Percentiles rank a stretch among this genome's conserved stretches.
These are phyloP conservation scores for Pantherophis vulpinus DNA, from an alignment of 2,797 vertebrate genomes.

Conservation along the genomic window DNA sequence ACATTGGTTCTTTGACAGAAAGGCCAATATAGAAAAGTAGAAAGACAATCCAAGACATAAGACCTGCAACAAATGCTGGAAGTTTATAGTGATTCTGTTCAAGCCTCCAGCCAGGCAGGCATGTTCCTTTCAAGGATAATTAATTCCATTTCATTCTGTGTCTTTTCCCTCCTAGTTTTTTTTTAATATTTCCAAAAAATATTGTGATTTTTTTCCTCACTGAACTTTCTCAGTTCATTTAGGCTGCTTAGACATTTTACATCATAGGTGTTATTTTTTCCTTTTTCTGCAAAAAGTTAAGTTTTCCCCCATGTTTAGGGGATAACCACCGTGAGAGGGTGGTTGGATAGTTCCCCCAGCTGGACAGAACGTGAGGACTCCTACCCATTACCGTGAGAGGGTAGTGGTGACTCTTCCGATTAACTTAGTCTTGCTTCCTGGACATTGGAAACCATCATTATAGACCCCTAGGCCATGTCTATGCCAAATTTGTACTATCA, in stretches of 20 bases:
- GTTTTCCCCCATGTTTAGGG: background rate
- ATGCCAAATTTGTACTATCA: too few relatives aligned
- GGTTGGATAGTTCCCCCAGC: too few relatives aligned
- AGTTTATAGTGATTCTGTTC: background rate
- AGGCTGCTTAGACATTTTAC: background rate
- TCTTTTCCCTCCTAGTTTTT: background rate
- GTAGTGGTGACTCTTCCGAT: too few relatives aligned
- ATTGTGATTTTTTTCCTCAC: background rate
- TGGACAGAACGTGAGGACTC: too few relatives aligned
- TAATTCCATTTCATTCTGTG: background rate
- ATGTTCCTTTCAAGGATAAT: background rate
- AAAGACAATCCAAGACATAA: background rate
- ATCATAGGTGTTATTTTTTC: background rate
- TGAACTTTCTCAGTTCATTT: background rate
- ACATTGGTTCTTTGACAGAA: background rate
- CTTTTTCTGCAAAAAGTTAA: background rate
- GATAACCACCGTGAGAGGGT: too few relatives aligned
- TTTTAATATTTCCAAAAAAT: background rate
- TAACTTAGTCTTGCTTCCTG: too few relatives aligned
- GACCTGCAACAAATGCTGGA: background rate
- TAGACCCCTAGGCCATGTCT: too few relatives aligned
- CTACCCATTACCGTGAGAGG: too few relatives aligned
- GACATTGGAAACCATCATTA: too few relatives aligned
- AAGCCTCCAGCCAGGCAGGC: background rate
- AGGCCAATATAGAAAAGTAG: background rate